Percentiles rank a stretch among this genome's conserved stretches.
Conservation (phyloP, 2,888 invertebrate species). For the Branchinecta sandiegonensis region DNA sequence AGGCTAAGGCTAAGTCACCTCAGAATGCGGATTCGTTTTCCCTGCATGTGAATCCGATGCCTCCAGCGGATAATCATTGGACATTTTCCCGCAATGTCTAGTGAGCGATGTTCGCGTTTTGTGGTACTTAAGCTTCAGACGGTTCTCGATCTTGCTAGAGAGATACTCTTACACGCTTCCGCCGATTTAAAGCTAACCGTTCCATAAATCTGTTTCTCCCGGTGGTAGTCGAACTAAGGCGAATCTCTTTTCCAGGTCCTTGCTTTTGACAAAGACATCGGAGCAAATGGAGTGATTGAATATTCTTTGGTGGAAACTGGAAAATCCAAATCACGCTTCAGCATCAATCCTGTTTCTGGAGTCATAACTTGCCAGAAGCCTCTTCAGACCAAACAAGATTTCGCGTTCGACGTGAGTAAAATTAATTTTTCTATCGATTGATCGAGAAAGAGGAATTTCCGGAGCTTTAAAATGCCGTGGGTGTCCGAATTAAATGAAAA, state of each 20-base stretch:
- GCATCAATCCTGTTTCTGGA: slow-evolving; percentile 64
- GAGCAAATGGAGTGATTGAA: slow-evolving; percentile 63
- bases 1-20: too few species aligned
- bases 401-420: slow-evolving; percentile 47
- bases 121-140: too few species aligned
- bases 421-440: slow-evolving; percentile 24
- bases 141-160: too few species aligned
- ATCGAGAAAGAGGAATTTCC: slow-evolving; percentile 27
- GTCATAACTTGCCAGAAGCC: slow-evolving; percentile 60
- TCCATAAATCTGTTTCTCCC: too few species aligned
- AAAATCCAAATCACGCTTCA: slow-evolving; percentile 60
- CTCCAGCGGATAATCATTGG: too few species aligned
- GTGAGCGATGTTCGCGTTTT: too few species aligned
- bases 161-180: too few species aligned
- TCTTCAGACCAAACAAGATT: slow-evolving; percentile 51
- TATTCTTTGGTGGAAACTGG: slow-evolving; percentile 60
- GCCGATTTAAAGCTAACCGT: too few species aligned
- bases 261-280: slow-evolving; percentile 67
- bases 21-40: too few species aligned
- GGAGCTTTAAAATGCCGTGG: slow-evolving; percentile 25
- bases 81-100: too few species aligned
- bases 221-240: too few species aligned
- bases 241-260: slow-evolving; percentile 44
- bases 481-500: slow-evolving; percentile 25
- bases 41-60: too few species aligned